A percentile compares a stretch with the other conserved stretches of the same genome.
These are phyloP conservation scores for Petroica traversi DNA, from an alignment of 2,113 vertebrate species.

Conservation along the genomic window DNA sequence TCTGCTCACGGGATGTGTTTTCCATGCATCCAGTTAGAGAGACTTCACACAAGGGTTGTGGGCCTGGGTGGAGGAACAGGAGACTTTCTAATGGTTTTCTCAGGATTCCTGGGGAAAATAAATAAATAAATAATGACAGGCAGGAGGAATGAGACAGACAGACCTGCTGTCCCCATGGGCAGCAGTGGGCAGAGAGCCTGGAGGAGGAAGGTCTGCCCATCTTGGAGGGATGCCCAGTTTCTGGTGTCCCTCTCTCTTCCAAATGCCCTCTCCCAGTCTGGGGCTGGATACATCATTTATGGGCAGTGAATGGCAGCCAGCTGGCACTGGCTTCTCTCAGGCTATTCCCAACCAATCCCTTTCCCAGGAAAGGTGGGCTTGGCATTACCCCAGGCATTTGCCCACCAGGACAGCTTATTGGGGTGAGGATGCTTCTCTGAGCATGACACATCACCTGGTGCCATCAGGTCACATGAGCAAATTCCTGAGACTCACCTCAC, in stretches of 20 bases:
- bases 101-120: not conserved
- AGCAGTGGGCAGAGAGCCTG: not conserved
- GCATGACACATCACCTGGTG: accelerated
- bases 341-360: accelerated
- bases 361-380: not conserved
- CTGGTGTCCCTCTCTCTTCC: not conserved
- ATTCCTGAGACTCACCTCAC: accelerated
- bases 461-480: accelerated
- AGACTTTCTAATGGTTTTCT: not conserved
- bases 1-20: not conserved
- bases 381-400: not conserved
- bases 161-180: not conserved
- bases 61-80: not conserved
- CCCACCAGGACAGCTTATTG: not conserved
- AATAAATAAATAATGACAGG: not conserved
- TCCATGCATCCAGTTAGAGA: not conserved
- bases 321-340: accelerated
- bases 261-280: not conserved
- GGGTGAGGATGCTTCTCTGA: not conserved
- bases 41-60: not conserved
- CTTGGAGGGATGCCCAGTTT: not conserved
- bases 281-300: not conserved
- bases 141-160: not conserved
- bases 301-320: not conserved
- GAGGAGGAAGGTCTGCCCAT: not conserved